These are phyloP conservation scores for Torymus auratus DNA, from an alignment of 2,888 invertebrate genomes.

Conservation along the genomic window DNA sequence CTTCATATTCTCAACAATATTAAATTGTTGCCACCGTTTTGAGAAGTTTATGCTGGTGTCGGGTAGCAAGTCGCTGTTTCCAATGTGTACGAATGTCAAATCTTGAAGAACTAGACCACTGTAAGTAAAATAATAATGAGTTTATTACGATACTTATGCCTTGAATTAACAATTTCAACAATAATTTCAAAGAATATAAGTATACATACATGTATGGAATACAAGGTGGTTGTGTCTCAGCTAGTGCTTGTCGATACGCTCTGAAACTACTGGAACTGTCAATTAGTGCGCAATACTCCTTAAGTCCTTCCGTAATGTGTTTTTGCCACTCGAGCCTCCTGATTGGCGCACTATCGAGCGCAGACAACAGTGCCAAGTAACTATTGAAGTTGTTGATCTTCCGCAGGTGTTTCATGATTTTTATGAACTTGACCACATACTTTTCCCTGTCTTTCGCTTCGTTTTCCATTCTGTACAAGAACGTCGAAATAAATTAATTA, in stretches of 20 bases:
- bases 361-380: constrained; percentile 96
- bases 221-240: constrained; percentile 97
- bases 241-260: constrained; percentile 95
- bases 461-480: constrained; percentile 73
- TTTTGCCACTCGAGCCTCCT: constrained; percentile 95
- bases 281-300: constrained; percentile 96
- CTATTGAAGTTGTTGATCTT: constrained; percentile 99
- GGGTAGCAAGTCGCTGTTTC: constrained; percentile 92
- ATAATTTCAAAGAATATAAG: neutral
- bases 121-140: constrained; percentile 60
- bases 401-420: constrained; percentile 98
- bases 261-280: constrained; percentile 99
- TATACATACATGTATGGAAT: constrained; percentile 97
- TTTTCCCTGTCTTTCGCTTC: constrained; percentile 97
- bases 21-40: constrained; percentile 99
- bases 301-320: constrained; percentile 92
- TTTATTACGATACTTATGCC: neutral
- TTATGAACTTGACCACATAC: constrained; percentile 96
- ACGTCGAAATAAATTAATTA: too few species aligned
- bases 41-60: constrained; percentile 96
- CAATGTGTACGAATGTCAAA: constrained; percentile 98
- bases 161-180: neutral
- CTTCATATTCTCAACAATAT: constrained; percentile 98
- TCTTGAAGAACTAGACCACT: constrained; percentile 99
- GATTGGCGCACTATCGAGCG: constrained; percentile 96